Evolutionary conservation across 2,888 invertebrate species (phyloP), one percentile per base, ranked within the genome.

Genomic region (Hoplodrina ambigua): DNA sequence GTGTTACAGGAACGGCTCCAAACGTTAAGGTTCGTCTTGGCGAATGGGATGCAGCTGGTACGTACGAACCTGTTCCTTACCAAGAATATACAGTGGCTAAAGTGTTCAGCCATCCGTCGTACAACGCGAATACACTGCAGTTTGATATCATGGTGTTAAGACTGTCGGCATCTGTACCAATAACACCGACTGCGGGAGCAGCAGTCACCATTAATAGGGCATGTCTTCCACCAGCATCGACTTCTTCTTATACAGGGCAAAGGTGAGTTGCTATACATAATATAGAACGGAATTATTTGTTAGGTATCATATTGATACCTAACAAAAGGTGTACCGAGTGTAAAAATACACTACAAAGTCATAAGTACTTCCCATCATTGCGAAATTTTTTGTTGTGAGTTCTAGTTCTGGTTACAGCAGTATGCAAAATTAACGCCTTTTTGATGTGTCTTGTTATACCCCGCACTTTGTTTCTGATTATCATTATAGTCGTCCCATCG

Each of bases 91-190:
- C 89, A 7, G 93, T 97, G 0, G 87, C 92, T 7, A 96, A 93
- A 82, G 96, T 98, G 52, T 96, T 96, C 78, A 93, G 97, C 10
- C 97, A 97, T 84, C 96, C 98, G 0, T 96, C 96, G 19, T 99
- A 97, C 90, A 97, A 97, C 87, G 91, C 97, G 0, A 96, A 95
- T 67, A 98, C 98, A 77, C 95, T 99, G 56, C 97, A 97, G 81
- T 98, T 98, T 88, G 98, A 99, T 89, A 96, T 99, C 49, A 98
- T 98, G 1, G 96, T 99, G 0, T 90, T 99, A 41, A 96, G 97
- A 71, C 91, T 99, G n/a, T 93, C 96, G 81, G 86, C 95, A 0
- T 87, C 97, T 0, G 96, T 97, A 20, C 96, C 96, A 0, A 87
- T 97, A 10, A 89, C 93, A 0, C 94, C 96, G 1, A 75, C 81